A percentile compares a stretch with the other conserved stretches of the same genome.
Evolutionary conservation across 2,797 vertebrate genomes (phyloP).

Genomic region (Acanthiza pusilla): DNA sequence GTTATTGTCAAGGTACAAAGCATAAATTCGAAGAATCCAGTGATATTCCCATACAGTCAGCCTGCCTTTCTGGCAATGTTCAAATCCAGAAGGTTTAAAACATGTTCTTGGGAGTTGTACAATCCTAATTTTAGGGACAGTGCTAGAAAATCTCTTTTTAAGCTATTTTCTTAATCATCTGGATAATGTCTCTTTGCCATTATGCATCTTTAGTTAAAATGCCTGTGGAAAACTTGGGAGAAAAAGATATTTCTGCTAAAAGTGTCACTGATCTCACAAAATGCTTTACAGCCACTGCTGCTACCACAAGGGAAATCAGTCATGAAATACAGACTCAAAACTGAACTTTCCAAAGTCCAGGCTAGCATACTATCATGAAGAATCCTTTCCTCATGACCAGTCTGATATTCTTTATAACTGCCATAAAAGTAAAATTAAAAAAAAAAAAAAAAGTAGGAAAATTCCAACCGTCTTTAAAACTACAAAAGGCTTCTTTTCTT

Average conservation of each 20-base stretch:
- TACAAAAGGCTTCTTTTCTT: not conserved
- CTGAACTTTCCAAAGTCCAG: not conserved
- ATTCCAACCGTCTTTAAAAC: not conserved
- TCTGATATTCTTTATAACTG: not conserved
- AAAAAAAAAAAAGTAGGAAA: not conserved
- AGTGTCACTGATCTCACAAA: not conserved
- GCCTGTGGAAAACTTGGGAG: not conserved
- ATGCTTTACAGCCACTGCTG: not conserved
- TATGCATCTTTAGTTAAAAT: not conserved
- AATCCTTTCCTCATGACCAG: not conserved
- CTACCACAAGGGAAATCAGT: not conserved
- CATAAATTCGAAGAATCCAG: not conserved
- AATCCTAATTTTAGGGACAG: not conserved
- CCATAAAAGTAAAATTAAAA: not conserved
- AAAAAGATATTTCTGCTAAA: not conserved
- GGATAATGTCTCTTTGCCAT: not conserved
- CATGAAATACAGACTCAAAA: not conserved
- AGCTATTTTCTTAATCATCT: not conserved
- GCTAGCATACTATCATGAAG: not conserved
- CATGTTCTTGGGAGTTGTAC: not conserved
- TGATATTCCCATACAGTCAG: not conserved
- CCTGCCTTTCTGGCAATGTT: not conserved
- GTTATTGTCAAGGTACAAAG: slow-evolving; percentile 7
- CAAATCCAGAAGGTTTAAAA: not conserved
- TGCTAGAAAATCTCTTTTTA: not conserved